These are phyloP conservation scores for Vulpes lagopus DNA, from an alignment of 2,113 vertebrate genomes.

Conservation along the genomic window DNA sequence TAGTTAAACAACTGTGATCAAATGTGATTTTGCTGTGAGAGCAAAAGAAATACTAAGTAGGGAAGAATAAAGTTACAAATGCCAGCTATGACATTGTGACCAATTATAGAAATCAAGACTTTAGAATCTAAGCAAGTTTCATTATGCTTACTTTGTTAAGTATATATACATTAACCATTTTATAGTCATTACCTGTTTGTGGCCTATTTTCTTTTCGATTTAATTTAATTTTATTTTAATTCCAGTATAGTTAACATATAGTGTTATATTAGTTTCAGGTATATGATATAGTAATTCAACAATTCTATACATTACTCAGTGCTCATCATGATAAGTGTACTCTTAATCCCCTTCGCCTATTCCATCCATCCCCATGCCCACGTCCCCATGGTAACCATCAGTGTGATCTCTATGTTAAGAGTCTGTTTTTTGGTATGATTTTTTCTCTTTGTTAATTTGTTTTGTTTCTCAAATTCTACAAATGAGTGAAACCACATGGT, in stretches of 20 bases:
- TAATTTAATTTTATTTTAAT: background rate
- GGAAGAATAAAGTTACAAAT: constrained; percentile 2
- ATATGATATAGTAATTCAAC: background rate
- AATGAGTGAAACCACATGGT: background rate
- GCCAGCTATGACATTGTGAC: background rate
- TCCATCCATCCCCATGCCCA: background rate
- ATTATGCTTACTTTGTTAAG: background rate
- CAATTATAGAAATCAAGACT: background rate
- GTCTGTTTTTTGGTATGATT: background rate
- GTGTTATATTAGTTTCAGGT: background rate
- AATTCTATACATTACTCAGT: background rate
- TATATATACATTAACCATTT: background rate
- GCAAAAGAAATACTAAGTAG: background rate
- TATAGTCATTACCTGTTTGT: background rate
- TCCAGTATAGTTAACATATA: background rate
- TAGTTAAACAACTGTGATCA: constrained; percentile 2
- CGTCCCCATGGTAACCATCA: background rate
- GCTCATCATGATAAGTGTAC: background rate
- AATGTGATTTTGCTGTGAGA: background rate
- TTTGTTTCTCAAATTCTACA: background rate
- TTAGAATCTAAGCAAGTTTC: background rate
- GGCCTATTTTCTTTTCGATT: background rate
- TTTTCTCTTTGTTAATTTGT: background rate
- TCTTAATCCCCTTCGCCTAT: background rate
- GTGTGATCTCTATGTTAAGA: background rate